Percentiles rank a stretch among this genome's conserved stretches.
These are phyloP conservation scores for Pediacus dermestoides DNA, from an alignment of 2,888 invertebrate genomes.

Conservation along the genomic window DNA sequence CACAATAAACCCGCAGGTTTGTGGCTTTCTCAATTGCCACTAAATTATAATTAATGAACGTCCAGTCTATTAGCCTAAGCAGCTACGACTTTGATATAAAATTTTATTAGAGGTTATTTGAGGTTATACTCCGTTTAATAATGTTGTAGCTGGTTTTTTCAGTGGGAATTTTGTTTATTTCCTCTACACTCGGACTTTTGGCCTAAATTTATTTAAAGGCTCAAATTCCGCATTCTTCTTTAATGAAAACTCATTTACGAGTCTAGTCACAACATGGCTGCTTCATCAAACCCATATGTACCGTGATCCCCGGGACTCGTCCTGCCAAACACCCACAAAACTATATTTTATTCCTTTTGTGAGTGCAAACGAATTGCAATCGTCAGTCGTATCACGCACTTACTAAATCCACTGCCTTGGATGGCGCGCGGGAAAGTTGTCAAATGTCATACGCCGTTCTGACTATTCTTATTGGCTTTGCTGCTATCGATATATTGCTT, in stretches of 20 bases:
- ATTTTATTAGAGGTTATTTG: too few relatives aligned
- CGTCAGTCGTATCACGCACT: slow-evolving; percentile 31
- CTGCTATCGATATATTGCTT: slow-evolving; percentile 6
- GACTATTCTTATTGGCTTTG: slow-evolving; percentile 2
- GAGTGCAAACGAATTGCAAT: slow-evolving; percentile 26
- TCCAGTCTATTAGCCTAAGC: slow-evolving; percentile 16
- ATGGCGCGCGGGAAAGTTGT: slow-evolving; percentile 16
- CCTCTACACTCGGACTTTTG: too few relatives aligned
- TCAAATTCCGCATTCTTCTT: too few relatives aligned
- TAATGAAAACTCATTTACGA: too few relatives aligned
- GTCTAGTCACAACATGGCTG: slow-evolving; percentile 1
- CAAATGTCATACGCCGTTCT: slow-evolving; percentile 18
- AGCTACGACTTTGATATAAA: too few relatives aligned
- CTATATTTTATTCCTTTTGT: slow-evolving; percentile 36
- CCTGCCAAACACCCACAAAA: slow-evolving; percentile 14
- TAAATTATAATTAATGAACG: slow-evolving; percentile 23
- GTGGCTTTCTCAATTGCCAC: slow-evolving; percentile 22
- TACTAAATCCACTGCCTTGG: slow-evolving; percentile 30
- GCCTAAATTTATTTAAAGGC: too few relatives aligned
- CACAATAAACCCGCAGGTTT: slow-evolving; percentile 22
- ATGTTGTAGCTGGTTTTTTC: too few relatives aligned
- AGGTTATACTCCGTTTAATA: too few relatives aligned
- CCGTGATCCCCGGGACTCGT: slow-evolving; percentile 1
- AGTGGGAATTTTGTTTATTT: too few relatives aligned
- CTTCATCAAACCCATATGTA: slow-evolving; percentile 3